Evolutionary conservation across 2,888 invertebrate species (phyloP).

Genomic region (Polydrusus tereticollis): DNA sequence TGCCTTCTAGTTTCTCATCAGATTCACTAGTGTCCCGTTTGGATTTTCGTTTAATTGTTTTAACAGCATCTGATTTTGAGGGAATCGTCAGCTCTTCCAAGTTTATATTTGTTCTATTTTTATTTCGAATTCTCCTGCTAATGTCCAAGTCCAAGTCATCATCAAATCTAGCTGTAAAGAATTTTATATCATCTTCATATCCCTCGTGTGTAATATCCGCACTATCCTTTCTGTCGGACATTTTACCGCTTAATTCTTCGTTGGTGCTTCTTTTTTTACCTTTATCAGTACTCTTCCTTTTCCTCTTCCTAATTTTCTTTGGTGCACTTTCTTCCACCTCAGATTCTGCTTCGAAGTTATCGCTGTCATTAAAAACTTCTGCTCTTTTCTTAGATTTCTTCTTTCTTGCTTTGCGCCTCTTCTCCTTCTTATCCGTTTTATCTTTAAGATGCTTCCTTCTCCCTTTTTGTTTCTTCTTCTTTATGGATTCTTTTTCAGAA

Average conservation of each 20-base stretch:
- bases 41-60: not conserved
- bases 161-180: conserved; percentile 43
- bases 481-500: conserved; percentile 33
- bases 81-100: conserved; percentile 29
- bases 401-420: conserved; percentile 29
- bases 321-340: conserved; percentile 51
- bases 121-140: not conserved
- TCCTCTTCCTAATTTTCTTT: conserved; percentile 36
- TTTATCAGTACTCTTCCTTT: conserved; percentile 4
- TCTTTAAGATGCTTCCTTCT: conserved; percentile 33
- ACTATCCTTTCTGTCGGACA: conserved; percentile 29
- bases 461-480: conserved; percentile 49
- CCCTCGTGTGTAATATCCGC: conserved; percentile 37
- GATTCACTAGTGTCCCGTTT: not conserved
- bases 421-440: conserved; percentile 21
- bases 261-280: not conserved
- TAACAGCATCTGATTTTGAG: conserved; percentile 1
- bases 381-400: conserved; percentile 36
- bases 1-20: not conserved
- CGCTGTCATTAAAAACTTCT: not conserved
- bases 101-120: conserved; percentile 18
- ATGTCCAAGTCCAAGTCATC: conserved; percentile 46
- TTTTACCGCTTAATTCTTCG: not conserved
- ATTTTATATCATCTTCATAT: conserved; percentile 52
- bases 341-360: not conserved